Evolutionary conservation across 2,797 vertebrate species (phyloP).

Genomic region (Acanthornis magna): DNA sequence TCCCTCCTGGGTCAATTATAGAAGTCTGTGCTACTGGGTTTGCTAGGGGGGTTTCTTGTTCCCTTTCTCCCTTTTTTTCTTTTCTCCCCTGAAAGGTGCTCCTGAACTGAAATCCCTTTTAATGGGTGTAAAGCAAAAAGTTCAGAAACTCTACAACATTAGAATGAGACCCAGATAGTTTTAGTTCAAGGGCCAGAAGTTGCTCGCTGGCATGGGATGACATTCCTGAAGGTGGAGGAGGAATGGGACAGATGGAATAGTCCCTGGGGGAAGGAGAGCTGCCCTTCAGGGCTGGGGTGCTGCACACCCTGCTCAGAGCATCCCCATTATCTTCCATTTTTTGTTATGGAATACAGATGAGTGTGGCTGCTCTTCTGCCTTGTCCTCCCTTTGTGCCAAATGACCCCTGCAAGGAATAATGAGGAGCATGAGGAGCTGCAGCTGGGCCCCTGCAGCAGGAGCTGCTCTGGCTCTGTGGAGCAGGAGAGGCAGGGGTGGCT

Average conservation of each 20-base stretch:
- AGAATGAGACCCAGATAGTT: background rate
- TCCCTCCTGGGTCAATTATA: conserved; percentile 57
- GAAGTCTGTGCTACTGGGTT: conserved; percentile 26
- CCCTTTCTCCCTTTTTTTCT: background rate
- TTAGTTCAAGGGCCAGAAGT: background rate
- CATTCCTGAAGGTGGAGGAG: background rate
- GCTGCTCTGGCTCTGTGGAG: background rate
- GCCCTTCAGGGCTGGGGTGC: background rate
- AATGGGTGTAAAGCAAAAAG: background rate
- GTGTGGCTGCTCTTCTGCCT: background rate
- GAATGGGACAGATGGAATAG: background rate
- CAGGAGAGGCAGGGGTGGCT: accelerated
- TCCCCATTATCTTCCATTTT: accelerated
- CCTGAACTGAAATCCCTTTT: background rate
- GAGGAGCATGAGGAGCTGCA: background rate
- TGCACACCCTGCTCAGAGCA: accelerated
- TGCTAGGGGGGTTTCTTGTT: conserved; percentile 25
- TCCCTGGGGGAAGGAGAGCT: background rate
- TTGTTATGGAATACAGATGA: background rate
- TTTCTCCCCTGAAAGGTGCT: background rate
- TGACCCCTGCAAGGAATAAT: background rate
- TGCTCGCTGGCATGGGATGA: accelerated
- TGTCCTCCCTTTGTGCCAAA: background rate
- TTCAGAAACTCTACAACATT: background rate
- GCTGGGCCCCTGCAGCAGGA: background rate